Evolutionary conservation across 2,797 vertebrate species (phyloP).

Genomic region (Sternotherus odoratus): DNA sequence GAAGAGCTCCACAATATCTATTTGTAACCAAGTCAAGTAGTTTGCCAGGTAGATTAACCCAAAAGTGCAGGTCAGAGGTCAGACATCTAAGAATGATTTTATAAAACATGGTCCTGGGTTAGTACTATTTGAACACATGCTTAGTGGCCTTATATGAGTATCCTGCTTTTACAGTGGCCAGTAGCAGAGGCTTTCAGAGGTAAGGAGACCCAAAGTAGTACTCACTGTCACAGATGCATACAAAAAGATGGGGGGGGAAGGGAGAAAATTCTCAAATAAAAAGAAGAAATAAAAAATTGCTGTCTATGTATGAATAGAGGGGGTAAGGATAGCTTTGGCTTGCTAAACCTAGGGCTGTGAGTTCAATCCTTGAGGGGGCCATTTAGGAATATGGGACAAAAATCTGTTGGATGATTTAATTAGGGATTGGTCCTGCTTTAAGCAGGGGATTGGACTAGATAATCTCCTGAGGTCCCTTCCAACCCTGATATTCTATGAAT

Average conservation of each 20-base stretch:
- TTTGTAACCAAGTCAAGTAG: neutral
- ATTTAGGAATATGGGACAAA: too few species aligned
- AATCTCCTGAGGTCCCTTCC: too few species aligned
- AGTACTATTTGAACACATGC: neutral
- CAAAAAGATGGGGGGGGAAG: too few species aligned
- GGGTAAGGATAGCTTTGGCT: too few species aligned
- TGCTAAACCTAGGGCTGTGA: too few species aligned
- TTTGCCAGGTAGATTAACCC: neutral
- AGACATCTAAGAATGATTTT: neutral
- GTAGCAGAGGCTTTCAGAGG: neutral
- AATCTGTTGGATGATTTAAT: too few species aligned
- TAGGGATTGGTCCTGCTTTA: too few species aligned
- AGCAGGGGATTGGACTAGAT: too few species aligned
- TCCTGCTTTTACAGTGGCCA: neutral
- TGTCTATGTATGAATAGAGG: neutral
- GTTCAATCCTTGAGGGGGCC: too few species aligned
- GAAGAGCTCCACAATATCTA: too few species aligned
- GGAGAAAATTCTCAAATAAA: too few species aligned
- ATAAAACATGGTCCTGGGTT: neutral
- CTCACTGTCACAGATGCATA: neutral
- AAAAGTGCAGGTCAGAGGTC: neutral
- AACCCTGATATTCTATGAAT: neutral
- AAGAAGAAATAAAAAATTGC: too few species aligned
- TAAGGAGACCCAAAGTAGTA: neutral
- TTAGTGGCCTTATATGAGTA: neutral